Evolutionary conservation across 2,113 vertebrate species (phyloP).

Genomic region (Coturnix japonica): DNA sequence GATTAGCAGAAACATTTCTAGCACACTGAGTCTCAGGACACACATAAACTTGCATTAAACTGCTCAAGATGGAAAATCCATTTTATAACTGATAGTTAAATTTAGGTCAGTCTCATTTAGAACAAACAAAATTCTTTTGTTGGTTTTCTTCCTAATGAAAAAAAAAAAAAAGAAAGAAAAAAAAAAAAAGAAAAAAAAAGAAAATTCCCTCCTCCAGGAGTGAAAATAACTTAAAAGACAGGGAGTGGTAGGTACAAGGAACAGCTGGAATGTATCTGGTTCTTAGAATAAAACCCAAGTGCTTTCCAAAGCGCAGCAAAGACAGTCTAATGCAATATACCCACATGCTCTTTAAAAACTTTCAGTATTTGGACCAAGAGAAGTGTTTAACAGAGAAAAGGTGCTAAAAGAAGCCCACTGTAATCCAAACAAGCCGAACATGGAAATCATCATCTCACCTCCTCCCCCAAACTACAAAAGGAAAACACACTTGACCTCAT

Average conservation of each 20-base stretch:
- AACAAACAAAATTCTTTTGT: neutral
- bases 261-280: slow-evolving; percentile 40
- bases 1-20: slow-evolving; percentile 14
- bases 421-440: neutral
- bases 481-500: neutral
- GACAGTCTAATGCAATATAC: neutral
- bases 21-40: neutral
- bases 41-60: neutral
- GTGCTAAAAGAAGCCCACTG: neutral
- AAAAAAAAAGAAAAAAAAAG: too few relatives aligned
- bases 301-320: slow-evolving; percentile 30
- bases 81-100: neutral
- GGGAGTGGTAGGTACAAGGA: slow-evolving; percentile 7
- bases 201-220: neutral
- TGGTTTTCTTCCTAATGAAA: neutral
- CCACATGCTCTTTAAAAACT: neutral
- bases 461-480: neutral
- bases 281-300: slow-evolving; percentile 30
- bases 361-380: neutral
- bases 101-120: neutral
- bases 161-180: neutral
- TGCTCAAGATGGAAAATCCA: neutral
- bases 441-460: neutral
- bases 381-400: neutral
- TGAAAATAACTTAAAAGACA: neutral